These are phyloP conservation scores for Platycheirus rosarum DNA, from an alignment of 2,888 invertebrate species.

Conservation along the genomic window DNA sequence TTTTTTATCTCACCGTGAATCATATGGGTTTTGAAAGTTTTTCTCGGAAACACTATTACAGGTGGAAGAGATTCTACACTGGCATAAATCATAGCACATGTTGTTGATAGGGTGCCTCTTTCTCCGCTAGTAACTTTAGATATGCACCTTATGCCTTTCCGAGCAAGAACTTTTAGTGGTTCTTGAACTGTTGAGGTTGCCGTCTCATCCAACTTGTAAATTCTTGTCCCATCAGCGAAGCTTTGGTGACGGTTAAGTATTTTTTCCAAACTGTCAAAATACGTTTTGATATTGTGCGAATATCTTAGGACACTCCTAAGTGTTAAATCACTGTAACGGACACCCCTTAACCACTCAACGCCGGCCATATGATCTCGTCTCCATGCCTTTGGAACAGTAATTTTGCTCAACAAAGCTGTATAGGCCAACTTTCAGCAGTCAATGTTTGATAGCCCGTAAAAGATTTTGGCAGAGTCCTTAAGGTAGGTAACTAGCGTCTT, in stretches of 20 bases:
- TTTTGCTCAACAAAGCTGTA: not conserved
- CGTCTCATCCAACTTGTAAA: slow-evolving; percentile 15
- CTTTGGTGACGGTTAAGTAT: slow-evolving; percentile 6
- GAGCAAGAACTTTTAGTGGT: slow-evolving; percentile 11
- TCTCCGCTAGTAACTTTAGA: slow-evolving; percentile 8
- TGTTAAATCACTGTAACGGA: too few relatives aligned
- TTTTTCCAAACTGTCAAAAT: slow-evolving; percentile 3
- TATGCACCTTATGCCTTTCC: slow-evolving; percentile 6
- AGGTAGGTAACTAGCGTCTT: slow-evolving; percentile 2
- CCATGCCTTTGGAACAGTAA: too few relatives aligned
- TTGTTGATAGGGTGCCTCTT: slow-evolving; percentile 10
- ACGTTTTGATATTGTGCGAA: not conserved
- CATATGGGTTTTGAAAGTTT: slow-evolving; percentile 1
- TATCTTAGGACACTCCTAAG: too few relatives aligned
- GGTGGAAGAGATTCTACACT: slow-evolving; percentile 16
- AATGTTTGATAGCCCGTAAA: slow-evolving; percentile 14
- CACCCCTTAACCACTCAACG: too few relatives aligned
- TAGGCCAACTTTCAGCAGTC: slow-evolving; percentile 9
- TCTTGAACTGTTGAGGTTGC: slow-evolving; percentile 16
- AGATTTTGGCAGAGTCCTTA: slow-evolving; percentile 9
- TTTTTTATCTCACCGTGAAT: not conserved
- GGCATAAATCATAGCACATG: slow-evolving; percentile 10
- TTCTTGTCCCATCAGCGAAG: slow-evolving; percentile 14
- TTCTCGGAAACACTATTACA: slow-evolving; percentile 9
- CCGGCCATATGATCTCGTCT: too few relatives aligned